A percentile compares a stretch with the other conserved stretches of the same genome.
Conservation (phyloP, 2,888 invertebrate genomes). For the Polydesmus complanatus region DNA sequence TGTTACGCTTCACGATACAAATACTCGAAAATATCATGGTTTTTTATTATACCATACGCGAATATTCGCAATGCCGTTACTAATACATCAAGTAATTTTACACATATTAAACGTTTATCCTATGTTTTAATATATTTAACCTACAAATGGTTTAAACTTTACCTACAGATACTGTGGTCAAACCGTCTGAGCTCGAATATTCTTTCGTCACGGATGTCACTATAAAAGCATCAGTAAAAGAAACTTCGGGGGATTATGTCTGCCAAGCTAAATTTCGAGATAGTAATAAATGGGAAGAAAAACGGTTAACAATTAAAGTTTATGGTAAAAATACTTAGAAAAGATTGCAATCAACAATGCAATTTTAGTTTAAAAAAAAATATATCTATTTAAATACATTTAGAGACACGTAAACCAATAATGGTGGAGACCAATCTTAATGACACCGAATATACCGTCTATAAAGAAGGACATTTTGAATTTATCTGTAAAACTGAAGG, state of each 20-base stretch:
- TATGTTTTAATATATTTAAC: not conserved
- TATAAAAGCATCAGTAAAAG: not conserved
- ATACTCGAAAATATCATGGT: too few species aligned
- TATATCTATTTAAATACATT: not conserved
- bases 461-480: constrained; percentile 13
- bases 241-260: constrained; percentile 3
- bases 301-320: not conserved
- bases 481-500: constrained; percentile 6
- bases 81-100: not conserved
- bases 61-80: not conserved
- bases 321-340: constrained; percentile 3
- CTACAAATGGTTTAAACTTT: not conserved
- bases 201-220: not conserved
- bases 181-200: not conserved
- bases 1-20: not conserved
- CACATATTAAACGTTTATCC: not conserved
- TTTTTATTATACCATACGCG: not conserved
- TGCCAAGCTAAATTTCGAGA: not conserved
- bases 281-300: not conserved
- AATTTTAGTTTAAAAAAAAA: not conserved
- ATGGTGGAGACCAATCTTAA: constrained; percentile 12
- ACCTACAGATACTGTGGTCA: not conserved
- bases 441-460: constrained; percentile 2
- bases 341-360: not conserved
- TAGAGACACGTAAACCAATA: constrained; percentile 7